Conservation (phyloP, 2,888 invertebrate genomes). For the Drosophila niveifrons region DNA sequence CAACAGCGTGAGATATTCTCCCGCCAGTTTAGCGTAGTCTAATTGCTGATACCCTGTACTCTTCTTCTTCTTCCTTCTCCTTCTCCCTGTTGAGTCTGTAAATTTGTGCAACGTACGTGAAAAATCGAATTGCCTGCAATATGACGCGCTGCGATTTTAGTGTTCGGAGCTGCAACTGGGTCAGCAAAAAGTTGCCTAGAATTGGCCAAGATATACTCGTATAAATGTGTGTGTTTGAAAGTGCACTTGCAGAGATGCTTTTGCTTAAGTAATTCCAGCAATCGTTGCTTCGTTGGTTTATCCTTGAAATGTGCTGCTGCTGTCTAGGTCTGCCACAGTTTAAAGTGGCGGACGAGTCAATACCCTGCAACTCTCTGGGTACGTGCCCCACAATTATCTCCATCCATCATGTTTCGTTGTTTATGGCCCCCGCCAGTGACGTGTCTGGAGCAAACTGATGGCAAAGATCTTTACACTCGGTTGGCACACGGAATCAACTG, state of each 20-base stretch:
- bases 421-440: constrained; percentile 41
- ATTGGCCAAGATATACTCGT: not conserved
- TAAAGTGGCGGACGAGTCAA: constrained; percentile 13
- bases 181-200: constrained; percentile 32
- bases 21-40: constrained; percentile 43
- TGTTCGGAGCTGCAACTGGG: constrained; percentile 32
- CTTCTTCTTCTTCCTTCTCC: not conserved
- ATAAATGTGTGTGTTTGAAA: not conserved
- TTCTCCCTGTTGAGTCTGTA: not conserved
- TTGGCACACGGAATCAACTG: constrained; percentile 3
- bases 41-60: constrained; percentile 36
- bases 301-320: constrained; percentile 35
- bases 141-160: constrained; percentile 27
- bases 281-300: constrained; percentile 21
- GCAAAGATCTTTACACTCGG: constrained; percentile 10
- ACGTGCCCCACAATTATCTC: constrained; percentile 25
- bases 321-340: too few relatives aligned
- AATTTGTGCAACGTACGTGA: constrained; percentile 24
- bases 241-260: not conserved
- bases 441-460: constrained; percentile 38
- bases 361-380: constrained; percentile 17
- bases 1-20: constrained; percentile 47
- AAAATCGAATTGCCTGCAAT: constrained; percentile 23
- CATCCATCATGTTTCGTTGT: constrained; percentile 38
- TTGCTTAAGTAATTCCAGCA: not conserved